Conservation (phyloP, 30 jellyfish, hydroid and myxozoan genomes). For the Turritopsis rubra region DNA sequence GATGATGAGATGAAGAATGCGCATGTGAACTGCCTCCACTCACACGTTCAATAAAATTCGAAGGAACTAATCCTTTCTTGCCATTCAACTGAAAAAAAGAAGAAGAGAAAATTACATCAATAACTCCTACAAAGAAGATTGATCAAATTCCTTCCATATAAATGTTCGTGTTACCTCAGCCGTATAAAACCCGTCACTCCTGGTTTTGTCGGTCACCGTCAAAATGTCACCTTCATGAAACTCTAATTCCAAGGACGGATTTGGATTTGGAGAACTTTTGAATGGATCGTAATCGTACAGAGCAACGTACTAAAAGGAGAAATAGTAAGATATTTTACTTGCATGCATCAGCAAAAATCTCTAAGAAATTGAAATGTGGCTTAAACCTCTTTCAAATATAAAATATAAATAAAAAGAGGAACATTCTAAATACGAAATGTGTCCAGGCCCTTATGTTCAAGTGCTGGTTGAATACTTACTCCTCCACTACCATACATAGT, state of each 20-base stretch:
- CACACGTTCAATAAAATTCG: conserved; percentile 82
- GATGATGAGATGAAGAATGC: conserved; percentile 11
- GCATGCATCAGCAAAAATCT: no score
- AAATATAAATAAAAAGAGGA: no score
- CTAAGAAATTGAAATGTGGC: neutral
- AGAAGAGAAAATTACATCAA: neutral
- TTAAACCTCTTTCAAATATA: no score
- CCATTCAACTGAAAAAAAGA: conserved; percentile 63
- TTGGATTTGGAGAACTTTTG: conserved; percentile 98
- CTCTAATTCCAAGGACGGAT: conserved; percentile 78
- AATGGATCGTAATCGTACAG: conserved; percentile 91
- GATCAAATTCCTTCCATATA: no score
- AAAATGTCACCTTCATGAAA: conserved; percentile 88
- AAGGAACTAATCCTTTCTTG: conserved; percentile 87
- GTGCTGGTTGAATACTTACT: neutral
- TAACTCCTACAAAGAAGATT: no score
- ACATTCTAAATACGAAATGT: no score
- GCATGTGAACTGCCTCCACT: conserved; percentile 1
- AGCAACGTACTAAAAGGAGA: conserved; percentile 67
- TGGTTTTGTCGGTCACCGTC: conserved; percentile 58
- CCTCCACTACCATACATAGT: neutral
- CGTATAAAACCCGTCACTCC: conserved; percentile 92
- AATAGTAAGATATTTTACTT: neutral
- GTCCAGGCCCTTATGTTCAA: neutral
- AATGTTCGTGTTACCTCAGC: conserved; percentile 99